Base-by-base conservation (phyloP, 2,888 invertebrate species). In the Agrenia bidenticulata region DNA sequence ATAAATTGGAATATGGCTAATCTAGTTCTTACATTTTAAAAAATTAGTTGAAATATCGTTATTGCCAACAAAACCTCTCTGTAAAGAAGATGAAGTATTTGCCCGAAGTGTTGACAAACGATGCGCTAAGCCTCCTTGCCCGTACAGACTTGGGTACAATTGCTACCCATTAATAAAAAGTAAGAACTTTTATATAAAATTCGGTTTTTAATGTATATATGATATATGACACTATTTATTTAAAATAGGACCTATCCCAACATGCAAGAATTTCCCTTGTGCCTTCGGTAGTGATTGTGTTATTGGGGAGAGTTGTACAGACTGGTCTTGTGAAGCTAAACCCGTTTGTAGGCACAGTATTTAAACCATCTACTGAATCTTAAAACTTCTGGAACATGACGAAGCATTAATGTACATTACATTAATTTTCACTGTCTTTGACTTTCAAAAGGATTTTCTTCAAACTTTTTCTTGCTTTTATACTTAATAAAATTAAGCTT, bases 71-170 rank as follows among this genome's bases (percentile, higher is more conserved):
- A 51, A 51, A 51, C 15, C 51, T 23, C 24, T 51, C 7, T 51
- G 62, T 55, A 54, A 62, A 55, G 32, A 26, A 5, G 62, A 56
- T 23, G 62, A 62, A 37, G 42, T 55, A 32, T 62, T 56, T 62
- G 62, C 54, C 1, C 27, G 62, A 13, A 54, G 62, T 9, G 41
- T 54, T 51, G 27, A 54, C 21, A 41, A 45, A n/a, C 42, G 54
- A 1, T 62, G 62, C 17, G 15, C 27, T 15, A 19, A 23, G 15
- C 17, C 9, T 1, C 49, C 62, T 9, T 62, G 62, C 49, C 49
- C 45, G 13, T 42, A 41, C 19, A 19, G 45, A n/a, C 45, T 54
- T 42, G 54, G 45, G 23, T 62, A 62, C 37, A 62, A 62, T 17
- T 62, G 62, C 23, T 62, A 37, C 23, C 62, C 55, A 2, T 45